Conservation (phyloP, 1,140 invertebrate species). For the Agraylea sexmaculata region DNA sequence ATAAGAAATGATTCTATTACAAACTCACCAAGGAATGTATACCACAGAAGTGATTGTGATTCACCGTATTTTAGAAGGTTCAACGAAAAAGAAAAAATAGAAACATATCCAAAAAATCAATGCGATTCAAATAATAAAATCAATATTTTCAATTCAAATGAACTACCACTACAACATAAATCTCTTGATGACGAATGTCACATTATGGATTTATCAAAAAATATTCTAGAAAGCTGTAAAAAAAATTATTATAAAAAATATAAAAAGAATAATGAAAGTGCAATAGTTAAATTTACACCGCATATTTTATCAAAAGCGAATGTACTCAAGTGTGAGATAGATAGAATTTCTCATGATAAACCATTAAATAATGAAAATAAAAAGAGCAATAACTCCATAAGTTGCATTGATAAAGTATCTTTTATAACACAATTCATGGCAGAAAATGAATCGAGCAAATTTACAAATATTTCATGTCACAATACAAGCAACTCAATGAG, state of each 20-base stretch:
- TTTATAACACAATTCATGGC: too few species aligned
- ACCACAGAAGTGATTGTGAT: slow-evolving; percentile 44
- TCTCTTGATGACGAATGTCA: background rate
- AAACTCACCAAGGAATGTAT: slow-evolving; percentile 45
- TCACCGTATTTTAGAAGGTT: slow-evolving; percentile 35
- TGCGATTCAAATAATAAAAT: slow-evolving; percentile 34
- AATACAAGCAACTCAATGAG: too few species aligned
- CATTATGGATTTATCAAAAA: slow-evolving; percentile 20
- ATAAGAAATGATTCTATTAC: slow-evolving; percentile 45
- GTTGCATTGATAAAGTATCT: too few species aligned
- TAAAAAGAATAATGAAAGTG: slow-evolving; percentile 29
- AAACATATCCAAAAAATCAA: slow-evolving; percentile 30
- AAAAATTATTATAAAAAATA: too few species aligned
- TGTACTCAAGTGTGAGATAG: background rate
- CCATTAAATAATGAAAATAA: slow-evolving; percentile 23
- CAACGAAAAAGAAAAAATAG: slow-evolving; percentile 27
- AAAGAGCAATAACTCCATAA: too few species aligned
- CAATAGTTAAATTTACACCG: slow-evolving; percentile 24
- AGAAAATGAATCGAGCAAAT: too few species aligned
- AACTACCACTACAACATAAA: slow-evolving; percentile 28
- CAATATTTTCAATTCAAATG: slow-evolving; percentile 27
- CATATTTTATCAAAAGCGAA: slow-evolving; percentile 9
- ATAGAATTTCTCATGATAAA: slow-evolving; percentile 19
- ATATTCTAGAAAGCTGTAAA: too few species aligned
- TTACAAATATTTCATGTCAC: too few species aligned